Base-by-base conservation (phyloP, 1,140 invertebrate genomes). In the Papilio machaon region DNA sequence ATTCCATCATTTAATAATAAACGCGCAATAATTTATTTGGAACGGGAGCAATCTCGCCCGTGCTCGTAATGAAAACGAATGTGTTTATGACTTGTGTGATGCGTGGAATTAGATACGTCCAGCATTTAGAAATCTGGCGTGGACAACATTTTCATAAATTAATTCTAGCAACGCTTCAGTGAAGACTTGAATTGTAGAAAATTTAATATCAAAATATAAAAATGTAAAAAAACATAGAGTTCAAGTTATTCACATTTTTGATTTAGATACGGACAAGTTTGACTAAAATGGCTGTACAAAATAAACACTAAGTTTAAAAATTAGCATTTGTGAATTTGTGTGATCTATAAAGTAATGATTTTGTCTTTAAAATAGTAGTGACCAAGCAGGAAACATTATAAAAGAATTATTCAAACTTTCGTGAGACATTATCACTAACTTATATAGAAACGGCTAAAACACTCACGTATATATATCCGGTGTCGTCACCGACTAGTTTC, bases 21-120 rank as follows among this genome's bases (percentile, higher is more conserved):
- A 67, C 60, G 35, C 60, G n/a, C 43, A 19, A 17, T 79, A 46
- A 79, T 67, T 79, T 79, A 79, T 79, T 67, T 79, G 15, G 43
- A 79, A 46, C 13, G 58, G 30, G 77, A 67, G 38, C 30, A 60
- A 79, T 79, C 46, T 47, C 60, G 60, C n/a, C 11, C 64, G 35
- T 80, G 52, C 64, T 49, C 47, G 23, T 79, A 82, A 85, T 82
- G 67, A 83, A 78, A 81, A 86, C 82, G 82, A 82, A 82, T 86
- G 85, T 84, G 82, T 82, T 73, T 80, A 82, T 85, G 81, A 85
- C 83, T 85, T 78, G 83, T 80, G 30, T 70, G 80, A 82, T 82
- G 79, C 82, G 58, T 83, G 80, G 82, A 87, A 89, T 87, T 86
- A 82, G 77, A 89, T 87, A 87, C 86, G 81, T 88, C 87, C 77